Evolutionary conservation across 2,797 vertebrate species (phyloP).

Genomic region (Takifugu rubripes): DNA sequence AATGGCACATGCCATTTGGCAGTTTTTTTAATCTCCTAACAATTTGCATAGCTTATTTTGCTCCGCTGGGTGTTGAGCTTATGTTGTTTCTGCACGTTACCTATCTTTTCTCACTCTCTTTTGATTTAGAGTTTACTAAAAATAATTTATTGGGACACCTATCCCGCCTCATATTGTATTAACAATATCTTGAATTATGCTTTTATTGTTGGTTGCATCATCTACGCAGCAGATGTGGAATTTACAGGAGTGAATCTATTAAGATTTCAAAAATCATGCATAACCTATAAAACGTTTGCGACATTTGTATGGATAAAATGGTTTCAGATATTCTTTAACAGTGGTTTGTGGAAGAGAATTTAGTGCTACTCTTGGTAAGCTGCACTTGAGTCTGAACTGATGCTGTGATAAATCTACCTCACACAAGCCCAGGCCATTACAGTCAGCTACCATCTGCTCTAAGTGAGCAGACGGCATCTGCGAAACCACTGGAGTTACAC

Average conservation of each 20-base stretch:
- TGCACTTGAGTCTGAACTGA: slow-evolving; percentile 47
- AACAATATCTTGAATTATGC: background rate
- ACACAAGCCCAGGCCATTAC: slow-evolving; percentile 93
- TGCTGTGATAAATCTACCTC: slow-evolving; percentile 68
- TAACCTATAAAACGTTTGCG: too few species aligned
- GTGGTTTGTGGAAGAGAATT: slow-evolving; percentile 18
- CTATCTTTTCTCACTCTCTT: slow-evolving; percentile 24
- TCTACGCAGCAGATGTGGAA: background rate
- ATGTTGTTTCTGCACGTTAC: slow-evolving; percentile 14
- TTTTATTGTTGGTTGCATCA: background rate
- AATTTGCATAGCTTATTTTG: slow-evolving; percentile 44
- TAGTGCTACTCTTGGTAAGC: slow-evolving; percentile 33
- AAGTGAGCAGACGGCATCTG: slow-evolving; percentile 91
- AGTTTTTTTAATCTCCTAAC: slow-evolving; percentile 32
- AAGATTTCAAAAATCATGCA: too few species aligned
- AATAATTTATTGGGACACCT: background rate
- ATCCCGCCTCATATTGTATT: background rate
- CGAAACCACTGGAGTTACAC: slow-evolving; percentile 74
- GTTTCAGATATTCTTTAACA: background rate
- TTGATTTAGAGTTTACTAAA: background rate
- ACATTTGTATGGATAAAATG: background rate
- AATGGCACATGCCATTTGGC: slow-evolving; percentile 61
- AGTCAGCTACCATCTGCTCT: slow-evolving; percentile 96
- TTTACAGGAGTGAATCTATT: background rate
- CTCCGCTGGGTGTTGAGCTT: slow-evolving; percentile 38